These are phyloP conservation scores for Ericerus pela DNA, from an alignment of 1,140 invertebrate genomes.

Conservation along the genomic window DNA sequence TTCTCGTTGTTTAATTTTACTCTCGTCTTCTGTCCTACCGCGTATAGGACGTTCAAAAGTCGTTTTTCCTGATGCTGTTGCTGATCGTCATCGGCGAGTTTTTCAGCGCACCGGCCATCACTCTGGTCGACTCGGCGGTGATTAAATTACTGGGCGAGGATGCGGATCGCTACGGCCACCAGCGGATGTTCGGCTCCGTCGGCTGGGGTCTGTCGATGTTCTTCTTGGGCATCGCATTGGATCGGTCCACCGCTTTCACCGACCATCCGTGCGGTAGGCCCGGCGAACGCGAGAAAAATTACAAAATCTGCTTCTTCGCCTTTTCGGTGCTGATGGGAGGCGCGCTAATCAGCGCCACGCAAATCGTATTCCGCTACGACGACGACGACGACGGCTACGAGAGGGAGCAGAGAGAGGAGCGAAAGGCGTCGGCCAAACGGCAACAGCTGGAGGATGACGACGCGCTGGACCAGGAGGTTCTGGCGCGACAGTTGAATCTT, in stretches of 20 bases:
- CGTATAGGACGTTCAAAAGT: slow-evolving; percentile 84
- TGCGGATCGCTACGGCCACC: slow-evolving; percentile 85
- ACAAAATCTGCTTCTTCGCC: slow-evolving; percentile 95
- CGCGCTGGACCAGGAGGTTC: slow-evolving; percentile 52
- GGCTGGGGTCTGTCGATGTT: slow-evolving; percentile 99
- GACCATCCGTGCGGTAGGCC: slow-evolving; percentile 77
- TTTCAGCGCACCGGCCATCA: slow-evolving; percentile 91
- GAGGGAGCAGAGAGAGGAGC: slow-evolving; percentile 13
- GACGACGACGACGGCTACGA: slow-evolving; percentile 27
- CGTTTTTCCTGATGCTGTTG: slow-evolving; percentile 84
- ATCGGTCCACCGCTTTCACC: slow-evolving; percentile 83
- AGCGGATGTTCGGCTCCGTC: slow-evolving; percentile 95
- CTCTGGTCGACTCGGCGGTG: slow-evolving; percentile 88
- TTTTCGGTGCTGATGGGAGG: slow-evolving; percentile 95
- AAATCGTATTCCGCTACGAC: slow-evolving; percentile 70
- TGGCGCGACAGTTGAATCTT: slow-evolving; percentile 62
- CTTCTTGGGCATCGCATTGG: slow-evolving; percentile 92
- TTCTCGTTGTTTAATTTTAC: too few species aligned
- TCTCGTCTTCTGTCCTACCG: too few species aligned
- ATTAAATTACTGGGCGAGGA: slow-evolving; percentile 81
- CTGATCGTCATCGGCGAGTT: slow-evolving; percentile 94
- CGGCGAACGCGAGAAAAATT: slow-evolving; percentile 83
- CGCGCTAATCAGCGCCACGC: slow-evolving; percentile 81
- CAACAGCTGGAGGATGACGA: slow-evolving; percentile 43
- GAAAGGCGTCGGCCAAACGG: slow-evolving; percentile 31